Conservation (phyloP, 2,888 invertebrate species). For the Leistus spinibarbis region DNA sequence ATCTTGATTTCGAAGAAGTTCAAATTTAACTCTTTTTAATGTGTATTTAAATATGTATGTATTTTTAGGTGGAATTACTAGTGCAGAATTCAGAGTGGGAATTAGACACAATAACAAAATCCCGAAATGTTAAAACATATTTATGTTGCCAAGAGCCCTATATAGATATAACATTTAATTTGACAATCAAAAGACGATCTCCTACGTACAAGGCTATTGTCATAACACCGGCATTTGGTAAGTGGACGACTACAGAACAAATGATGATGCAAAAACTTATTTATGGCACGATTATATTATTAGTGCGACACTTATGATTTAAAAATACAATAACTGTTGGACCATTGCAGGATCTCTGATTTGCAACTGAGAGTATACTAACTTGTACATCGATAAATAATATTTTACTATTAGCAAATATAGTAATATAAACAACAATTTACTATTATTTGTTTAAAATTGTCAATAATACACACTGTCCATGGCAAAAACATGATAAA, state of each 20-base stretch:
- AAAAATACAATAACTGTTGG: neutral
- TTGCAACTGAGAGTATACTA: too few species aligned
- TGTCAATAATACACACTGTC: too few species aligned
- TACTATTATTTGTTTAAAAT: too few species aligned
- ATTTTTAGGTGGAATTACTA: slow-evolving; percentile 1
- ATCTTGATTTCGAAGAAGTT: too few species aligned
- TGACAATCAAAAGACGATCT: slow-evolving; percentile 62
- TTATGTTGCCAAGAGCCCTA: slow-evolving; percentile 64
- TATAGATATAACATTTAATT: slow-evolving; percentile 59
- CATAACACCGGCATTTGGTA: slow-evolving; percentile 67
- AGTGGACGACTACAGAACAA: too few species aligned
- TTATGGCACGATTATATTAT: neutral
- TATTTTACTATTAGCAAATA: too few species aligned
- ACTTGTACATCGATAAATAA: too few species aligned
- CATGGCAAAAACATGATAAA: too few species aligned
- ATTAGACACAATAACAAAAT: slow-evolving; percentile 55
- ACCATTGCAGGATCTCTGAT: too few species aligned
- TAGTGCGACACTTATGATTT: neutral
- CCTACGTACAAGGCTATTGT: slow-evolving; percentile 67
- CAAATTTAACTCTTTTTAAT: neutral
- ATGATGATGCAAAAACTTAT: neutral
- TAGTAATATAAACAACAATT: too few species aligned
- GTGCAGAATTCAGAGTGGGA: slow-evolving; percentile 57
- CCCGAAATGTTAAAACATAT: slow-evolving; percentile 57
- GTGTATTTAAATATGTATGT: neutral